phyloP scores from a whole-genome alignment of 2,888 invertebrate genomes.

The Lomographa bimaculata region DNA sequence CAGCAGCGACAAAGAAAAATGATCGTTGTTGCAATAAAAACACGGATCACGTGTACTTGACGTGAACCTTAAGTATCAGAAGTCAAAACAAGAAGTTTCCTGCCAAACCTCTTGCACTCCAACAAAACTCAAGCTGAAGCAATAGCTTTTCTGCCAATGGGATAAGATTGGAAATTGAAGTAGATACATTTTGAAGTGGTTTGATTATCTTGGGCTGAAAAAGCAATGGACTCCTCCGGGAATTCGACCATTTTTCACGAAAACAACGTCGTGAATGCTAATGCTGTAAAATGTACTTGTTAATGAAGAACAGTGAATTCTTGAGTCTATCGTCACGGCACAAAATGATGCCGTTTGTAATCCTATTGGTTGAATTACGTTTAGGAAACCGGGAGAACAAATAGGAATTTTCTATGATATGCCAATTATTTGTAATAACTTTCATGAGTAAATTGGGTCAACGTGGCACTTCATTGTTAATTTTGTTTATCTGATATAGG shows the following conservation, averaged over 20 bases:
- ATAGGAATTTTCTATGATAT: too few species aligned
- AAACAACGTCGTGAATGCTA: constrained; percentile 61
- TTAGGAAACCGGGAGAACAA: background rate
- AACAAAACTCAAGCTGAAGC: background rate
- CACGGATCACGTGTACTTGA: constrained; percentile 37
- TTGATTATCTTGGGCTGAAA: constrained; percentile 37
- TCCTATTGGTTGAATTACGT: constrained; percentile 5
- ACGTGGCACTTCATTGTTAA: too few species aligned
- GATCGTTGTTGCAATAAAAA: constrained; percentile 32
- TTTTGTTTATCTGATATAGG: too few species aligned
- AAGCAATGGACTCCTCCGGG: constrained; percentile 52
- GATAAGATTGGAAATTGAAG: constrained; percentile 30
- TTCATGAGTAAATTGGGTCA: too few species aligned
- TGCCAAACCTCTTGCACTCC: background rate
- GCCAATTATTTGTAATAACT: too few species aligned
- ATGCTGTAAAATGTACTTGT: constrained; percentile 42
- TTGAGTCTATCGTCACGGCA: constrained; percentile 20
- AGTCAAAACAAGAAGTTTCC: constrained; percentile 38
- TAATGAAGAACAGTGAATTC: constrained; percentile 40
- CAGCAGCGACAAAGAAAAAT: constrained; percentile 38
- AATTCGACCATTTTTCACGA: constrained; percentile 61
- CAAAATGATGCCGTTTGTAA: constrained; percentile 11
- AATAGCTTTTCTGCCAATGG: constrained; percentile 6
- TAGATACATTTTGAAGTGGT: constrained; percentile 10
- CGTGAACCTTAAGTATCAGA: constrained; percentile 27